Evolutionary conservation across 1,140 invertebrate genomes (phyloP), one percentile per base, ranked within the genome.

Genomic region (Drosophila guanche): DNA sequence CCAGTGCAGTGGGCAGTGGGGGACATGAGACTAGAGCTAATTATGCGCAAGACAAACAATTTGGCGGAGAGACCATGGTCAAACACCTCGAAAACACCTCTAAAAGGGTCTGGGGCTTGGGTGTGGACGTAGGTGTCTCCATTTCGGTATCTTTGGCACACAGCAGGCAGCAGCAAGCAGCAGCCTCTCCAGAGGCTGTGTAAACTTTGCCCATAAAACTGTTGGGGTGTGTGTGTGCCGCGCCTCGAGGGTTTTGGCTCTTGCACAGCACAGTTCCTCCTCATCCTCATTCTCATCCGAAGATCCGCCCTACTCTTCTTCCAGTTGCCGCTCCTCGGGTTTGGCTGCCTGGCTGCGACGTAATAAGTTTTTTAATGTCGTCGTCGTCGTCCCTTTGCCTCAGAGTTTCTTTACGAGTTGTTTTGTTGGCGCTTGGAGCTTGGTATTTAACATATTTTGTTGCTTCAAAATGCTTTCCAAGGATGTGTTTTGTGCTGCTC

Each of bases 31-130:
- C 45, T 51, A 76, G 56, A 69, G 68, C 72, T 79, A 80, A 85
- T 85, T 85, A 85, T 80, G 68, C 65, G 63, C 65, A 77, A 81
- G 77, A 66, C 73, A 76, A 88, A 81, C 83, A 70, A 70, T 86
- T 86, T 86, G 52, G 81, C 51, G 12, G 16, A 65, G 46, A 51
- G 46, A 51, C 68, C 58, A 70, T 58, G 80, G 81, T 81, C 77
- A 86, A 78, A 78, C 77, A 88, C 63, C 77, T 70, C 33, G 51
- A 16, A 33, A 37, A 43, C 41, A 42, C 40, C 16, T 45, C 41
- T 46, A n/a, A 29, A 7, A 7, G 14, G 8, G 33, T 23, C 27
- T 27, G 23, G n/a, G 29, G 4, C 7, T 29, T 12, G 4, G 5
- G 7, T 47, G 42, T 33, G n/a, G 29, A 4, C 7, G 42, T 12